These are phyloP conservation scores for Vulpes vulpes DNA, from an alignment of 2,113 vertebrate genomes.

Conservation along the genomic window DNA sequence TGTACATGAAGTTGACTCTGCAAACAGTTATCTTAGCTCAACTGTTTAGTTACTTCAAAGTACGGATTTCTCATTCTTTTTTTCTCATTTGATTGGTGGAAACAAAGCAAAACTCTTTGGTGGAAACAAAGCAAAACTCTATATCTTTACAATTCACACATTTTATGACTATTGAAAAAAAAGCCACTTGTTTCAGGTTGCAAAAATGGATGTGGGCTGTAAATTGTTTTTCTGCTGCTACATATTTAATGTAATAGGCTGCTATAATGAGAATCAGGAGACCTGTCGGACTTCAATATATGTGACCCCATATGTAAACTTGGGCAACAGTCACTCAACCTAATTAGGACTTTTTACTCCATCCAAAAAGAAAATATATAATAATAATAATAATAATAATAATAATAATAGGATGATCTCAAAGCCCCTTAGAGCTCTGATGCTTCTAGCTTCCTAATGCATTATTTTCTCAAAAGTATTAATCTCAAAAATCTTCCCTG, in stretches of 20 bases:
- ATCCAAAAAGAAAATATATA: neutral
- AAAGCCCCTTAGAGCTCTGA: neutral
- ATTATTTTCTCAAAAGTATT: neutral
- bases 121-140: neutral
- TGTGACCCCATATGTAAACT: neutral
- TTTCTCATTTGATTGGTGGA: neutral
- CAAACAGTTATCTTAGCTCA: neutral
- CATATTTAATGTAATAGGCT: constrained; percentile 23
- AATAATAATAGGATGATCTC: neutral
- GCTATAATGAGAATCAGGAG: neutral
- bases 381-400: neutral
- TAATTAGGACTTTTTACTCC: neutral
- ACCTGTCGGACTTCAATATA: neutral
- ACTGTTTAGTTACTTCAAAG: neutral
- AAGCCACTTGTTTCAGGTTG: neutral
- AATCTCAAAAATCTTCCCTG: neutral
- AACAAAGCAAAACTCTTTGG: neutral
- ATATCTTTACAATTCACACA: neutral
- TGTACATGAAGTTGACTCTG: neutral
- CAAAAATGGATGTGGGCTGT: neutral
- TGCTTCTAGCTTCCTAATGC: neutral
- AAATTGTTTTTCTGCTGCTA: neutral
- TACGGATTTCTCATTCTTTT: neutral
- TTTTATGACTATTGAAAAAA: constrained; percentile 25
- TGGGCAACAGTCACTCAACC: neutral